phyloP scores from a whole-genome alignment of 2,797 vertebrate genomes.

The Hoplostethus mediterraneus region DNA sequence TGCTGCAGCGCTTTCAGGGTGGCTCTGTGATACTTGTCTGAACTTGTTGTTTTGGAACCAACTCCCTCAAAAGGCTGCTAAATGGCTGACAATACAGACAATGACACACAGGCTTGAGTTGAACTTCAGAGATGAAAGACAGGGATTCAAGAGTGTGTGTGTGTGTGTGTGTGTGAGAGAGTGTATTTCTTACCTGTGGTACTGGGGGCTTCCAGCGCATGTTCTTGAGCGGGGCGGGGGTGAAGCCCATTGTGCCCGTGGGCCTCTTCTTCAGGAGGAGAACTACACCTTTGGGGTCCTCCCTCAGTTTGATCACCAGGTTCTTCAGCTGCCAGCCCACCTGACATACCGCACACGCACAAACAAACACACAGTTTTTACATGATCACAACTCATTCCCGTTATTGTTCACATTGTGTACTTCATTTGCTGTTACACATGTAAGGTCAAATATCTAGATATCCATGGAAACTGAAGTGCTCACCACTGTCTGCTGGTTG shows the following conservation, averaged over 20 bases:
- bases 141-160: not conserved
- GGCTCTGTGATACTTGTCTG: conserved; percentile 61
- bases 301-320: conserved; percentile 91
- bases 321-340: conserved; percentile 97
- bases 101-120: conserved; percentile 21
- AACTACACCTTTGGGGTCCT: conserved; percentile 91
- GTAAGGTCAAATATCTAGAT: not conserved
- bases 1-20: conserved; percentile 47
- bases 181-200: conserved; percentile 86
- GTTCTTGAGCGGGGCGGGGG: conserved; percentile 94
- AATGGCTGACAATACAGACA: conserved; percentile 59
- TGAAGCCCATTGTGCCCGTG: conserved; percentile 90
- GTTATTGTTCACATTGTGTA: not conserved
- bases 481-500: conserved; percentile 94
- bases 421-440: not conserved
- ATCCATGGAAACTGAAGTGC: conserved; percentile 43
- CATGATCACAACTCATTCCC: not conserved
- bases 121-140: conserved; percentile 35
- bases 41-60: conserved; percentile 66
- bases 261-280: conserved; percentile 95
- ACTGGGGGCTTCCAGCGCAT: conserved; percentile 94
- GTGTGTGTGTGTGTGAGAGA: conserved; percentile 3
- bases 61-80: conserved; percentile 69
- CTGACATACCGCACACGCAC: conserved; percentile 71
- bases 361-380: not conserved